Base-by-base conservation (phyloP, 2,797 vertebrate genomes). In the Decapterus maruadsi region DNA sequence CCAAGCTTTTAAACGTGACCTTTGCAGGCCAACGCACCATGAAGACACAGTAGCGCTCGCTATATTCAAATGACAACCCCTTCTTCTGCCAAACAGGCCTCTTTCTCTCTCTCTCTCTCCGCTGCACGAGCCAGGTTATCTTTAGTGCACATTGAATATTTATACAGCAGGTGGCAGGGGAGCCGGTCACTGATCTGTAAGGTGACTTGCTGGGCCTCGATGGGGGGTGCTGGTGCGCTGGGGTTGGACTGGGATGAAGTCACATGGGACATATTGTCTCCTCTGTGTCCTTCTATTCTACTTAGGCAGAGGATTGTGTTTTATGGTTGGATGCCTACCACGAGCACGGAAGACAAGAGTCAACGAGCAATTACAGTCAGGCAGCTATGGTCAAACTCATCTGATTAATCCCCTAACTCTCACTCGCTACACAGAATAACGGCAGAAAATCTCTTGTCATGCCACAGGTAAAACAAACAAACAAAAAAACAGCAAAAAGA, bases 61-160 rank as follows among this genome's bases (percentile, higher is more conserved):
- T 83, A 70, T 83, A 85, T 91, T 89, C 80, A 86, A 91, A 90
- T 81, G 75, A 85, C 68, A 68, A 80, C 34, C 43, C 45, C 46
- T 84, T 62, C 63, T 58, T 74, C 62, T 54, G 62, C 70, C 55
- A 43, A 88, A 86, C 71, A 69, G 34, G 62, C 70, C 42, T 82
- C 61, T 53, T 59, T 88, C 81, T 77, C 85, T 83, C 81, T 89
- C 81, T 77, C 85, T 83, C 81, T 78, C 78, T 58, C 48, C 0
- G 14, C 55, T 55, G 51, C 77, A 90, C 63, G 31, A 70, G 83
- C 72, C 80, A 84, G 80, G 88, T 95, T 95, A 94, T 94, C 93
- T 95, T 95, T 94, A 94, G 93, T 81, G 58, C 90, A 60, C 88
- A 92, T 88, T 82, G 91, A 93, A 92, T 94, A 95, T 95, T 94